These are phyloP conservation scores for Rhizoglyphus robini DNA, from an alignment of 1,140 invertebrate species.

Conservation along the genomic window DNA sequence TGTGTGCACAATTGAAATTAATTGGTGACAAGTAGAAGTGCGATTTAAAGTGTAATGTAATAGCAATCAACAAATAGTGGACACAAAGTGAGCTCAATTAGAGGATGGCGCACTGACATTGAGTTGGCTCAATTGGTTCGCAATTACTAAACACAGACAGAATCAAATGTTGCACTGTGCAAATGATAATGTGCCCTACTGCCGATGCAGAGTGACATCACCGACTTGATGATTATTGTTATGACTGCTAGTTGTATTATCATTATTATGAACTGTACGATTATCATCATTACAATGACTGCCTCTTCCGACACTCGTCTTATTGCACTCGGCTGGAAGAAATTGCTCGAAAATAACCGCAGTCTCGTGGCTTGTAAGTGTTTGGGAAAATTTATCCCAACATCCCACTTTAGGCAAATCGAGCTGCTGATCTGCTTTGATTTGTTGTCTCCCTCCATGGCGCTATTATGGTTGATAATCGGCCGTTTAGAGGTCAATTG, in stretches of 20 bases:
- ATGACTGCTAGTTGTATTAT: constrained; percentile 1
- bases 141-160: neutral
- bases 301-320: neutral
- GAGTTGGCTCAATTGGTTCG: neutral
- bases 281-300: constrained; percentile 10
- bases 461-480: neutral
- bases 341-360: neutral
- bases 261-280: constrained; percentile 12
- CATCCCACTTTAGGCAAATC: neutral
- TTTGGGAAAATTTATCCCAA: neutral
- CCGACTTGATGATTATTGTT: constrained; percentile 11
- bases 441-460: neutral
- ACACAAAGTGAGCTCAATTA: constrained; percentile 5
- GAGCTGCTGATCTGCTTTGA: neutral
- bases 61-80: neutral
- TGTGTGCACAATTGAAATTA: neutral
- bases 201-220: constrained; percentile 12
- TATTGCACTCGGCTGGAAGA: neutral
- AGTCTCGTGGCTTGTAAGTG: constrained; percentile 9
- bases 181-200: neutral
- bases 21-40: neutral
- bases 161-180: constrained; percentile 10
- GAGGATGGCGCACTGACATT: neutral
- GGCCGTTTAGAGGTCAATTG: neutral
- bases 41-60: neutral